Percentiles rank a stretch among this genome's conserved stretches.
Conservation (phyloP, 2,113 vertebrate genomes). For the Galbula dea region DNA sequence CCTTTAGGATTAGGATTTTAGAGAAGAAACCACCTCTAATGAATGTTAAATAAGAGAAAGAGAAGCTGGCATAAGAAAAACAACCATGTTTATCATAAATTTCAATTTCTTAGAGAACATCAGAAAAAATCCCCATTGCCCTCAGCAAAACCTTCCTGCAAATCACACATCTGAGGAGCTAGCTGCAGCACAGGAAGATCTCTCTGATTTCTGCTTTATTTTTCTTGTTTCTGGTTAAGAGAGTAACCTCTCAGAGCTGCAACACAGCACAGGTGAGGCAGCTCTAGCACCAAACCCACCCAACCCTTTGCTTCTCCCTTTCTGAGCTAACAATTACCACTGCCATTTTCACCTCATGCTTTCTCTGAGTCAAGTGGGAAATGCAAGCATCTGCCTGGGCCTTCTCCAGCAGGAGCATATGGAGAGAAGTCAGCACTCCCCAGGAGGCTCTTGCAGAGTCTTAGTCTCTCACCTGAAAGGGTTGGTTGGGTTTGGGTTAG, state of each 20-base stretch:
- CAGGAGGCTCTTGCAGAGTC: not conserved
- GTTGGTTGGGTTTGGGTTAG: too few species aligned
- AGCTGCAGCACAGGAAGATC: not conserved
- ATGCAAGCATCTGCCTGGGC: rapidly evolving
- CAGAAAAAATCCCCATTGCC: not conserved
- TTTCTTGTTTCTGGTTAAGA: not conserved
- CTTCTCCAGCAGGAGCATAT: not conserved
- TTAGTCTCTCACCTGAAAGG: not conserved
- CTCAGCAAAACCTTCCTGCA: not conserved
- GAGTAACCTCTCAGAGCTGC: not conserved
- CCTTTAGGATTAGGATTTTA: not conserved
- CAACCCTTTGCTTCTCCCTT: not conserved
- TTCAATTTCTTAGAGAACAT: not conserved
- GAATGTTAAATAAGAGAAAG: not conserved
- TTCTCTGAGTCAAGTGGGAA: not conserved
- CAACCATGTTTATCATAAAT: not conserved
- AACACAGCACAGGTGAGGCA: not conserved
- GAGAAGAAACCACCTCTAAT: not conserved
- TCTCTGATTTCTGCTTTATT: not conserved
- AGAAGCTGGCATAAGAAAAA: not conserved
- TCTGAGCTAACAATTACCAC: not conserved
- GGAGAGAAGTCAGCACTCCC: not conserved
- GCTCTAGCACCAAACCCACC: not conserved
- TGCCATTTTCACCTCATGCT: not conserved
- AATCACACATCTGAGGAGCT: not conserved